Evolutionary conservation across 2,888 invertebrate genomes (phyloP), one percentile per base, ranked within the genome.

Genomic region (Cyclophora punctaria): DNA sequence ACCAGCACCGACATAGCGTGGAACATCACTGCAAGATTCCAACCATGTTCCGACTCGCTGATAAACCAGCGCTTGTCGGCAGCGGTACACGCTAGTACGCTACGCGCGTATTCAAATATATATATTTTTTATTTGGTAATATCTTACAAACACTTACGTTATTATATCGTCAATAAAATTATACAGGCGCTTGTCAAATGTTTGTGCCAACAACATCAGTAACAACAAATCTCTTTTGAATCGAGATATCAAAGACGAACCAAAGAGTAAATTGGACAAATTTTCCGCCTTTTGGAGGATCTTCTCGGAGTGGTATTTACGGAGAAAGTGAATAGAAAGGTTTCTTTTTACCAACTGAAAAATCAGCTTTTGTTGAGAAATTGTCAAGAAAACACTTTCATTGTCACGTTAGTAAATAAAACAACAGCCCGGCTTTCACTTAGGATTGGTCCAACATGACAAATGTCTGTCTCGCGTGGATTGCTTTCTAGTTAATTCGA

Each of bases 271-370:
- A 78, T 78, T 78, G 73, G 71, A 71, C 72, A 76, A 77, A 78
- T 78, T 80, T 80, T 76, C 76, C 77, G 75, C 73, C 78, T 76
- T 74, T 76, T 73, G 72, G 71, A 66, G 67, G 71, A 69, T 73
- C 68, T 64, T 56, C 57, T 59, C 62, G 57, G 62, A 67, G 66
- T 69, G 64, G 58, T 62, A 67, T 66, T 69, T 62, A 69, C 64
- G 57, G 64, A 57, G 60, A 57, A 66, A 64, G 58, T 58, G 59
- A 58, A 56, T 61, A 59, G 67, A 69, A 73, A 71, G 67, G 69
- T 69, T 72, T 67, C 65, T 64, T 67, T 64, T 65, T 57, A 44
- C 51, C 44, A 44, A 44, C 44, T 44, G 44, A 44, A 20, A 44
- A 44, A 20, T 44, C 46, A 40, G 48, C 45, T 48, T 44, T 44